Evolutionary conservation across 2,113 vertebrate genomes (phyloP), one percentile per base, ranked within the genome.

Genomic region (Noturus placidus): DNA sequence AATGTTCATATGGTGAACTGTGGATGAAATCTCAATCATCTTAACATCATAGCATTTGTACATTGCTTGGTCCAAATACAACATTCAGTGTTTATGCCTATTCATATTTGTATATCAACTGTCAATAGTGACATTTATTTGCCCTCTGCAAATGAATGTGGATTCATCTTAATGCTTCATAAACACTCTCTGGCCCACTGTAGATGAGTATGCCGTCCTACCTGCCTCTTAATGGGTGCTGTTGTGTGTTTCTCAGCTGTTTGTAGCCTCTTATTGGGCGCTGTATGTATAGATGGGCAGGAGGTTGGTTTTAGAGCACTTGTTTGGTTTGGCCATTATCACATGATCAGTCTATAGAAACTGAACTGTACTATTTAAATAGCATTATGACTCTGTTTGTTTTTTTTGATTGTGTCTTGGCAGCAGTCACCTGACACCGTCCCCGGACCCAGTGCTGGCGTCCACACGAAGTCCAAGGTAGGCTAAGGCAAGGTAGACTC

Each of bases 401-500:
- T 89, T 90, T 94, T 88, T 93, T 30, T n/a, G 84, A n/a, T 80
- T 92, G 35, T 93, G 84, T 93, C 91, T 94, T 59, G 89, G 93
- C 93, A 96, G 95, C 95, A 96, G 92, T 95, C 95, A 93, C 95
- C 95, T 91, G 95, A 96, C 90, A 95, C 95, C 46, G 94, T 95
- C 82, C 94, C 95, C 0, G 94, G 95, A 87, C 94, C 95, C 0
- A 95, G 95, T 78, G 70, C 90, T 17, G 93, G 93, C 80, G 91
- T 93, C 27, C 82, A 94, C 54, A 88, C 93, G 52, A 91, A 92
- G 84, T 93, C 95, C 88, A 96, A 95, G 94, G 95, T 96, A 89
- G 90, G 80, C 83, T 17, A 56, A n/a, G n/a, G n/a, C n/a, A n/a
- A n/a, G n/a, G n/a, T n/a, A n/a, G n/a, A 38, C 20, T 77, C 63